Evolutionary conservation across 1,140 invertebrate species (phyloP), one percentile per base, ranked within the genome.

Genomic region (Danaus plexippus): DNA sequence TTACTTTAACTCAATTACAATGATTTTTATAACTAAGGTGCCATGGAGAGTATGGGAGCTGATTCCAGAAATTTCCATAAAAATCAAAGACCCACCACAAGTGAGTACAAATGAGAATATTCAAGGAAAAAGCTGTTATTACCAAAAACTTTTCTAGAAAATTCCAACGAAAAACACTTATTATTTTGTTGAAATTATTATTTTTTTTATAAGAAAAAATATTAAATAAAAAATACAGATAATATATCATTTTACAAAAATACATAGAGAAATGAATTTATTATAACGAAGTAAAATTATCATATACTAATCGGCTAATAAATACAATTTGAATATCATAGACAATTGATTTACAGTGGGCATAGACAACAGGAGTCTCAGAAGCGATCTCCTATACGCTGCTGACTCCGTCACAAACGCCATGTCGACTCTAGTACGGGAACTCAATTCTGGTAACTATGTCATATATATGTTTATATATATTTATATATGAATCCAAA

Each of bases 351-450:
- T 75, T 69, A 11, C 73, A 86, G 84, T 85, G 81, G 81, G 84
- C 60, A 81, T 87, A 78, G 87, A 85, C 62, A 91, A 91, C 70
- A 87, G 92, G 69, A 93, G 91, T 61, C 88, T 95, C 57, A 88
- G 94, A 67, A 95, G 95, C 76, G 95, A 97, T 87, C 89, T 97
- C 43, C 88, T 97, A 60, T 93, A 96, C 71, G 96, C 97, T 47
- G 96, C 96, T 52, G 96, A 98, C 87, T 97, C 95, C 50, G 96
- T 98, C 52, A 98, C 96, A 50, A 96, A 96, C 88, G 96, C 96
- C 48, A 98, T 98, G 95, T 97, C 96, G 51, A 96, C 95, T 43
- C 91, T 98, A 64, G 96, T 98, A 53, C 91, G 95, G 85, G 96
- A 98, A 90, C 90, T 98, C 22, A 97, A 98, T 88, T 96, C 96